phyloP scores from a whole-genome alignment of 2,797 vertebrate genomes.

The Delichon dasypus region DNA sequence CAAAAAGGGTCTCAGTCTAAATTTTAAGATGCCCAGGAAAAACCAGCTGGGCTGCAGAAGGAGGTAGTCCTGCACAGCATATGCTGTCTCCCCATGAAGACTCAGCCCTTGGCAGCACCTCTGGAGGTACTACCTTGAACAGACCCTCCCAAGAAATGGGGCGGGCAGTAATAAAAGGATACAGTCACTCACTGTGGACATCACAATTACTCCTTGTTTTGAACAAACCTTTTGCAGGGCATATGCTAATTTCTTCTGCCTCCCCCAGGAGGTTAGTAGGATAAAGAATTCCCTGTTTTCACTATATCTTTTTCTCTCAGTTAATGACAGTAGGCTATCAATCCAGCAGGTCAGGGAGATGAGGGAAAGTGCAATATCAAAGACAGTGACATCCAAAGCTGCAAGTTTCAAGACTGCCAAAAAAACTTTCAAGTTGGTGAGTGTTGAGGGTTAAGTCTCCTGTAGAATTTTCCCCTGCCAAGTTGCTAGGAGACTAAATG shows the following conservation, averaged over 20 bases:
- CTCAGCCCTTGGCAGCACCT: neutral
- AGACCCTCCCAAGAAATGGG: neutral
- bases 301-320: neutral
- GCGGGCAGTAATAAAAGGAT: neutral
- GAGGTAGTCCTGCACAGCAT: accelerated
- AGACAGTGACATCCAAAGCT: neutral
- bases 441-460: too few species aligned
- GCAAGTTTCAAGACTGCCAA: neutral
- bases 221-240: neutral
- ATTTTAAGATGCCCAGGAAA: neutral
- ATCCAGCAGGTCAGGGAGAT: neutral
- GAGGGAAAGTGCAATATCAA: neutral
- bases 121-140: accelerated
- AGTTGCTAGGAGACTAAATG: too few species aligned
- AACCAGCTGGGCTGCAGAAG: neutral
- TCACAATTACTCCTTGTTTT: neutral
- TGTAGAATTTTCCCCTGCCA: too few species aligned
- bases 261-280: neutral
- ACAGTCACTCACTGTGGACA: neutral
- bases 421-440: neutral
- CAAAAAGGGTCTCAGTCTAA: neutral
- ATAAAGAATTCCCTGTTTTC: neutral
- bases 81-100: neutral
- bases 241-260: neutral
- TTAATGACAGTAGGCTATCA: neutral